Evolutionary conservation across 2,888 invertebrate genomes (phyloP), one percentile per base, ranked within the genome.

Genomic region (Nineta flava): DNA sequence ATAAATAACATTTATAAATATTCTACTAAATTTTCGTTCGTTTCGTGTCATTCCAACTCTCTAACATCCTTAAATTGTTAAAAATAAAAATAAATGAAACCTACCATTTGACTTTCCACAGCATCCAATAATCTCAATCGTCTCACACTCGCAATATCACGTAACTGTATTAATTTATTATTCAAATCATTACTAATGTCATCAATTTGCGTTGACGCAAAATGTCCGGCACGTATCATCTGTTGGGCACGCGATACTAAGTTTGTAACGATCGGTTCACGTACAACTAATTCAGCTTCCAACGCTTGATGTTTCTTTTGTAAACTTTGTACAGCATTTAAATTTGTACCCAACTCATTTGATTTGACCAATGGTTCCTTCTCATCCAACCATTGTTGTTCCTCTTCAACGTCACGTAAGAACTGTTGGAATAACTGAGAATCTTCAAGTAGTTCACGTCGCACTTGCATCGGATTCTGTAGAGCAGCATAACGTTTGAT

Each of bases 231-330:
- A 3, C 84, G 74, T 3, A 86, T 73, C 77, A 95, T 84, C 56
- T 83, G 79, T 6, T 79, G 72, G 0, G 90, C 91, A 52, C 91
- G 76, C 12, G 74, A 76, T 1, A 81, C 69, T 1, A 95, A 70
- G 0, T 81, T 77, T 6, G 79, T 76, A 5, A 94, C 81, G 1
- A 88, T 76, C 0, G 92, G 86, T 63, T 95, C 93, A 59, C 88
- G 82, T 0, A 92, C 85, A 9, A 84, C 72, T 9, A 94, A 72
- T 63, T 96, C 95, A 0, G 90, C 85, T 64, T 96, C 95, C 34
- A 97, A 63, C 0, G 85, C 83, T 61, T 88, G 84, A 61, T 96
- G 95, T 65, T 95, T 95, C 73, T 96, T 96, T 60, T 91, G 86
- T 43, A 94, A 70, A 50, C 84, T 83, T 61, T 94, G 92, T 0